Conservation (phyloP, 2,888 invertebrate species). For the Ornithoptera priamus region DNA sequence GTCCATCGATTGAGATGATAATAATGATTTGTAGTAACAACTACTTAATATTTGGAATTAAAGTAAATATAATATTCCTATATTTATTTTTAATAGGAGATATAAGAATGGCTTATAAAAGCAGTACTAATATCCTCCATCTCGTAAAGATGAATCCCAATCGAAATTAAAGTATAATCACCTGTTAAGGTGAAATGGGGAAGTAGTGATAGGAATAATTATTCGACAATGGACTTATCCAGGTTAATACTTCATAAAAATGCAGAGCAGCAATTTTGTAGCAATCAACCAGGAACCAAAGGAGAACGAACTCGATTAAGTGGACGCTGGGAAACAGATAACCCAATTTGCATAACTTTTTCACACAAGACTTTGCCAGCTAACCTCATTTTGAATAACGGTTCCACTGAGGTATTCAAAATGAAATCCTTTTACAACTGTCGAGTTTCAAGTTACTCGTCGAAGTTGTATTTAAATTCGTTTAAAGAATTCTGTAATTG, state of each 20-base stretch:
- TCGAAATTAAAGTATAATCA: neutral
- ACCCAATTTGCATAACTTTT: constrained; percentile 75
- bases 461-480: neutral
- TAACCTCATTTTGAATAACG: constrained; percentile 59
- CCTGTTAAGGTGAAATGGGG: neutral
- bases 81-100: no score
- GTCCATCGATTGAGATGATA: no score
- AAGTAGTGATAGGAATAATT: constrained; percentile 11
- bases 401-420: constrained; percentile 3
- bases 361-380: constrained; percentile 58
- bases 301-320: constrained; percentile 73
- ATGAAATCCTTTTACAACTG: neutral
- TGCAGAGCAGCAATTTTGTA: constrained; percentile 70
- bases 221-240: constrained; percentile 17
- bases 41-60: no score
- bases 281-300: constrained; percentile 44
- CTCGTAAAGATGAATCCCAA: neutral
- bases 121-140: no score
- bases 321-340: constrained; percentile 73
- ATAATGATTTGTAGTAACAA: no score
- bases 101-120: no score
- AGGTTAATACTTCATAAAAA: constrained; percentile 68
- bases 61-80: no score
- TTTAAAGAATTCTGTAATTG: neutral
- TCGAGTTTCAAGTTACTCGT: neutral